These are phyloP conservation scores for Formica selysi DNA, from an alignment of 1,140 invertebrate species.

Conservation along the genomic window DNA sequence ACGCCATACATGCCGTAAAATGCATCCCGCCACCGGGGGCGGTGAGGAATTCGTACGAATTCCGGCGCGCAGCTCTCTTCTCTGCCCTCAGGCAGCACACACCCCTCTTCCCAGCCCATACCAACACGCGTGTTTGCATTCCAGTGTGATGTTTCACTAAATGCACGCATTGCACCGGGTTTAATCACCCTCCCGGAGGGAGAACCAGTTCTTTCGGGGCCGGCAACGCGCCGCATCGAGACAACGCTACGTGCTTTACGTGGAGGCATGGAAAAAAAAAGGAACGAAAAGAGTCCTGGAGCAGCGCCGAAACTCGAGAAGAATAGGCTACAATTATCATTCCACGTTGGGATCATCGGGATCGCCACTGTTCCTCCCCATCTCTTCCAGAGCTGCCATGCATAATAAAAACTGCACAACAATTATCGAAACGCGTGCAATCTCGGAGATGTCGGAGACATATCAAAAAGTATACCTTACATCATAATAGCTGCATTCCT, in stretches of 20 bases:
- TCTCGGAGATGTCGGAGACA: neutral
- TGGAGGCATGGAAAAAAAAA: neutral
- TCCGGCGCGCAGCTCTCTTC: constrained; percentile 42
- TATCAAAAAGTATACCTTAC: neutral
- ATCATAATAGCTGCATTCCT: neutral
- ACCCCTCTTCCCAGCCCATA: neutral
- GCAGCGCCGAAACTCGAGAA: constrained; percentile 52
- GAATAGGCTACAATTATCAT: constrained; percentile 11
- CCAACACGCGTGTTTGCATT: constrained; percentile 72
- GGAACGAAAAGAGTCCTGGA: neutral
- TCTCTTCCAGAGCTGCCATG: neutral
- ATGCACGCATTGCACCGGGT: constrained; percentile 77
- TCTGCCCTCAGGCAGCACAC: constrained; percentile 38
- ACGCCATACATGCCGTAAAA: constrained; percentile 38
- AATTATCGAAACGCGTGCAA: neutral
- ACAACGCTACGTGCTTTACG: constrained; percentile 62
- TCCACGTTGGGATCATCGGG: neutral
- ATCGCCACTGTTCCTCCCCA: neutral
- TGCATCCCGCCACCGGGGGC: constrained; percentile 14
- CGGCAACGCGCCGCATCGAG: constrained; percentile 37
- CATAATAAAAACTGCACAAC: neutral
- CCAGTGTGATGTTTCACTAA: constrained; percentile 77
- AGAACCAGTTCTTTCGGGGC: constrained; percentile 77
- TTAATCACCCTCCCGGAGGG: constrained; percentile 73
- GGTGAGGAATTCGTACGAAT: constrained; percentile 64